phyloP scores from a whole-genome alignment of 2,888 invertebrate genomes.

The Calameuta filiformis region DNA sequence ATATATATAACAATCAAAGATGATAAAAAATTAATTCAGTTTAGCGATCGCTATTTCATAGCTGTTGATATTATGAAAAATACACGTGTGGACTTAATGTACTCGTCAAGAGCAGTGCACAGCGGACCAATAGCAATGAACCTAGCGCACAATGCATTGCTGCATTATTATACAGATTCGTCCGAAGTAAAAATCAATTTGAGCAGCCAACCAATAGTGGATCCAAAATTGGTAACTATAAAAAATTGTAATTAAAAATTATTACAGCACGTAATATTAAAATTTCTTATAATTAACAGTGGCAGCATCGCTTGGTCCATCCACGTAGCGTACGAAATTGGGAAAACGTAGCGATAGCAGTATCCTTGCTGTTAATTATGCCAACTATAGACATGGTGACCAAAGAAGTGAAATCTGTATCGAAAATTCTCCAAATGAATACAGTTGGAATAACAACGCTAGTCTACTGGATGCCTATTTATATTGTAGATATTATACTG shows the following conservation, averaged over 20 bases:
- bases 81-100: constrained; percentile 23
- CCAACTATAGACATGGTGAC: constrained; percentile 31
- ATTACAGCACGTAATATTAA: neutral
- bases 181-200: constrained; percentile 25
- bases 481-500: constrained; percentile 31
- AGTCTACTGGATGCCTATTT: constrained; percentile 36
- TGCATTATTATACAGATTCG: constrained; percentile 19
- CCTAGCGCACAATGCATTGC: constrained; percentile 33
- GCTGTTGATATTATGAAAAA: constrained; percentile 27
- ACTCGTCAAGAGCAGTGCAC: constrained; percentile 31
- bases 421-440: constrained; percentile 34
- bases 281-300: constrained; percentile 20
- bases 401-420: constrained; percentile 24
- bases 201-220: constrained; percentile 29
- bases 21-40: constrained; percentile 18
- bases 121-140: constrained; percentile 38
- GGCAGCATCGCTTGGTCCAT: constrained; percentile 32
- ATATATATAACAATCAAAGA: neutral
- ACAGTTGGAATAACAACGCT: constrained; percentile 24
- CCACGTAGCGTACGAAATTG: constrained; percentile 30
- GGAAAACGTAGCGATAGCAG: constrained; percentile 32
- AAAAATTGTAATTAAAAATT: neutral
- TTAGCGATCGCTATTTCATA: constrained; percentile 35
- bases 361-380: constrained; percentile 30
- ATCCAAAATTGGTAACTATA: constrained; percentile 25